These are phyloP conservation scores for Hypsibius dujardini DNA, from an alignment of 1,140 invertebrate species.

Conservation along the genomic window DNA sequence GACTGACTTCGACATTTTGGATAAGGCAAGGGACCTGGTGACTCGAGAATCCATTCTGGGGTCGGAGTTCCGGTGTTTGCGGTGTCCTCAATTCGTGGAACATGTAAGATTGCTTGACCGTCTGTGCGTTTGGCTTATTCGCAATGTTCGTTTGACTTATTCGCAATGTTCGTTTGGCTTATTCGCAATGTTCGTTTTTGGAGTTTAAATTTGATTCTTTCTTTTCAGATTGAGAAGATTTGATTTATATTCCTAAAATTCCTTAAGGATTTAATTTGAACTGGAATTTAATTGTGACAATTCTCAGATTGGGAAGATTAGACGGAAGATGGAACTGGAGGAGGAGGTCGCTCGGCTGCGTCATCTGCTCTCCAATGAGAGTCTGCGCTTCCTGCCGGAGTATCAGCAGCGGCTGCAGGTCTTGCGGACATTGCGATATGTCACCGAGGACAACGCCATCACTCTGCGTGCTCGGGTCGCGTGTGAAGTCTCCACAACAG, in stretches of 20 bases:
- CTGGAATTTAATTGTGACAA: slow-evolving; percentile 21
- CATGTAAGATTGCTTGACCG: slow-evolving; percentile 23
- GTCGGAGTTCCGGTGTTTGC: slow-evolving; percentile 21
- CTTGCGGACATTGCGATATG: slow-evolving; percentile 39
- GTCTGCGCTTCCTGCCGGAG: slow-evolving; percentile 65
- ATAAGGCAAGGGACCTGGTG: slow-evolving; percentile 35
- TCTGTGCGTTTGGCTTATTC: too few relatives aligned
- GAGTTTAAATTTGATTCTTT: too few relatives aligned
- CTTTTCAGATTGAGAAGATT: too few relatives aligned
- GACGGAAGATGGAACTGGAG: slow-evolving; percentile 49
- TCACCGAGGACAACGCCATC: neutral
- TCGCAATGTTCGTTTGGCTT: too few relatives aligned
- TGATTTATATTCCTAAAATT: too few relatives aligned
- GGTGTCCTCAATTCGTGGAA: slow-evolving; percentile 26
- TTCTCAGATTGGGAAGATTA: slow-evolving; percentile 49
- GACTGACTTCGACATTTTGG: slow-evolving; percentile 36
- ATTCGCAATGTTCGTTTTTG: too few relatives aligned
- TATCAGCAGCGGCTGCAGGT: slow-evolving; percentile 66
- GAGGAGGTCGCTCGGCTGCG: slow-evolving; percentile 51
- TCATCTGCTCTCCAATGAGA: slow-evolving; percentile 60
- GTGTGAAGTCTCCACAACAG: slow-evolving; percentile 68
- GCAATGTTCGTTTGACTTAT: too few relatives aligned
- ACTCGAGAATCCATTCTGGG: slow-evolving; percentile 38
- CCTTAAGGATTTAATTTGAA: too few relatives aligned
- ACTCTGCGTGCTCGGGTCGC: slow-evolving; percentile 62